Evolutionary conservation across 2,113 vertebrate genomes (phyloP), one percentile per base, ranked within the genome.

Genomic region (Balaenoptera acutorostrata): DNA sequence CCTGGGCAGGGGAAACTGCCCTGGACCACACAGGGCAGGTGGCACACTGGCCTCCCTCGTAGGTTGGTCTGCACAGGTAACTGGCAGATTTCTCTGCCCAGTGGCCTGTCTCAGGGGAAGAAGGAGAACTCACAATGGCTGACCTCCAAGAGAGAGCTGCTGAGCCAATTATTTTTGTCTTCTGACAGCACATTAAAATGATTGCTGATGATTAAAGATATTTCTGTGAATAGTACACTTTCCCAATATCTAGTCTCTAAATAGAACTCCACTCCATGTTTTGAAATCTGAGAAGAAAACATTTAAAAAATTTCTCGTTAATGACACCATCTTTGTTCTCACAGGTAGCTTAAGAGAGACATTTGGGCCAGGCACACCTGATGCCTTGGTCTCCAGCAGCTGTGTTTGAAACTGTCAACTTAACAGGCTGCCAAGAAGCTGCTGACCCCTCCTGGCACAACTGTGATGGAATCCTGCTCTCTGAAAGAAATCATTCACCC

Each of bases 161-260:
- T 75, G 92, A 96, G 69, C 33, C 88, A 78, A 80, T 77, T 88
- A 17, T 68, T 86, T 81, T 86, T 57, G 33, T 29, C 81, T 75
- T 83, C 75, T 71, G 91, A 93, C 20, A 55, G 8, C 85, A 78
- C 59, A 80, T 90, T 93, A 88, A 96, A 83, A 93, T 90, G 95
- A 86, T 57, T 39, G 92, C 44, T 74, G 84, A 89, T 85, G 63
- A 94, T 85, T 69, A 83, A 8, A 96, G 17, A 77, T 86, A 92
- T 61, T 97, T 95, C 41, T 3, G 25, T 55, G 63, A 97, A 83
- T 63, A 95, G 78, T 25, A 18, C 68, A 36, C 84, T 90, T 95
- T 44, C 71, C 52, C 55, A 93, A 49, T n/a, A 68, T 57, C 20
- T 39, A 49, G n/a, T 88, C 83, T 95, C 77, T 89, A 97, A 75